Percentiles rank a stretch among this genome's conserved stretches.
Evolutionary conservation across 1,140 invertebrate species (phyloP).

Genomic region (Drosophila busckii): DNA sequence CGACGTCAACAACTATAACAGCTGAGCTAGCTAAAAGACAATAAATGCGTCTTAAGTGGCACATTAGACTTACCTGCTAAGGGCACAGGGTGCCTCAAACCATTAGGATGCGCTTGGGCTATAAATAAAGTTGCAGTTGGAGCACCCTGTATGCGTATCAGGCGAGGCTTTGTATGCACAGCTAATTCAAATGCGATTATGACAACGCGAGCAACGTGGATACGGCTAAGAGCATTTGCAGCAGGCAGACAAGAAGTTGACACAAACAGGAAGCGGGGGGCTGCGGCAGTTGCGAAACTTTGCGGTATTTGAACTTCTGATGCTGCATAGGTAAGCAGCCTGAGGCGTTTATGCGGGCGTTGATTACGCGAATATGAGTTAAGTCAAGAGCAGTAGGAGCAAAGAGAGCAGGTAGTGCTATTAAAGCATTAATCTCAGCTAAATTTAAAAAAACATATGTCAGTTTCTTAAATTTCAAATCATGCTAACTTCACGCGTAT

Average conservation of each 20-base stretch:
- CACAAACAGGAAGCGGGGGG: neutral
- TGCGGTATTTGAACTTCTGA: constrained; percentile 70
- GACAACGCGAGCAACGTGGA: constrained; percentile 62
- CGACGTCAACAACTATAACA: neutral
- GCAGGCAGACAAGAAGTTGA: neutral
- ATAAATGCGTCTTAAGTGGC: constrained; percentile 75
- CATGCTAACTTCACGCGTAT: constrained; percentile 1
- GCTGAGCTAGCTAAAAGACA: constrained; percentile 45
- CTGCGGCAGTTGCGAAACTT: constrained; percentile 47
- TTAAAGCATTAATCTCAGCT: too few species aligned
- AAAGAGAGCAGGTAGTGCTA: too few species aligned
- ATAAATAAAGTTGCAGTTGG: neutral
- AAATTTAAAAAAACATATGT: neutral
- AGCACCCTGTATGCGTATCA: constrained; percentile 45
- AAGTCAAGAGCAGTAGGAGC: too few species aligned
- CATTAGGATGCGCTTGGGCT: neutral
- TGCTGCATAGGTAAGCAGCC: constrained; percentile 50
- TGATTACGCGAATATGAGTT: neutral
- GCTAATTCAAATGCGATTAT: constrained; percentile 77
- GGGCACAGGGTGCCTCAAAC: constrained; percentile 34
- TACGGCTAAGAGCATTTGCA: constrained; percentile 12
- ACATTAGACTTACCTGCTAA: constrained; percentile 58
- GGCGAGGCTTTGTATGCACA: constrained; percentile 56
- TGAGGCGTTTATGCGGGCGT: constrained; percentile 42
- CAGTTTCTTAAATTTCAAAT: neutral